Base-by-base conservation (phyloP, 2,888 invertebrate genomes). In the Ochropleura leucogaster region DNA sequence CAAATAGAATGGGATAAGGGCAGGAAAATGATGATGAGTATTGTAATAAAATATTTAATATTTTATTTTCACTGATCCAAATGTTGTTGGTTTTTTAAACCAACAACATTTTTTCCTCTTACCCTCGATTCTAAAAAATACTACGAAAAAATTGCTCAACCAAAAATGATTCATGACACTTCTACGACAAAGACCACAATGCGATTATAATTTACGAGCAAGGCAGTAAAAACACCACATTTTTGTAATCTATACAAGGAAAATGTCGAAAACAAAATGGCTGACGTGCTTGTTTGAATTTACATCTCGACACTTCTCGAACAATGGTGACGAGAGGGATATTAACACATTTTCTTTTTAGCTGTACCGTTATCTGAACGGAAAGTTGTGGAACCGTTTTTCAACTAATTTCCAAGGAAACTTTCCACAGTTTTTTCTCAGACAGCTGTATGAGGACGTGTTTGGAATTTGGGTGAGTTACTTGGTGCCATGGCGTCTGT, bases 171-270 rank as follows among this genome's bases (percentile, higher is more conserved):
- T 80, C 74, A 80, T 64, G 12, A 60, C 49, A 64, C 53, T 59
- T 80, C 74, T 55, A 66, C 71, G 42, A 65, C 49, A 62, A 67
- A 55, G 20, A 62, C 72, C 83, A 78, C 67, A n/a, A 70, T 60
- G 84, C 81, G 78, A 80, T 86, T 86, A 78, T 60, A 72, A 78
- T 80, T 86, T 84, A 85, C 51, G 70, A 77, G 20, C 42, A 5
- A 44, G 59, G 68, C 68, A 65, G 62, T 83, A 84, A 73, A 70
- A 40, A 59, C 46, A 53, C 53, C 64, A 68, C 57, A 75, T 57
- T 72, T 77, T 70, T 77, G 71, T 72, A 74, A 73, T 66, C 44
- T 74, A 59, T 44, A 87, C 74, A 63, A 85, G 87, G 87, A 85
- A 83, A 85, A 85, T 3, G 51, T 66, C 8, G 40, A 40, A 40